Conservation (phyloP, 92 coral and sea anemone species). For the Chrysogorgia sp. region DNA sequence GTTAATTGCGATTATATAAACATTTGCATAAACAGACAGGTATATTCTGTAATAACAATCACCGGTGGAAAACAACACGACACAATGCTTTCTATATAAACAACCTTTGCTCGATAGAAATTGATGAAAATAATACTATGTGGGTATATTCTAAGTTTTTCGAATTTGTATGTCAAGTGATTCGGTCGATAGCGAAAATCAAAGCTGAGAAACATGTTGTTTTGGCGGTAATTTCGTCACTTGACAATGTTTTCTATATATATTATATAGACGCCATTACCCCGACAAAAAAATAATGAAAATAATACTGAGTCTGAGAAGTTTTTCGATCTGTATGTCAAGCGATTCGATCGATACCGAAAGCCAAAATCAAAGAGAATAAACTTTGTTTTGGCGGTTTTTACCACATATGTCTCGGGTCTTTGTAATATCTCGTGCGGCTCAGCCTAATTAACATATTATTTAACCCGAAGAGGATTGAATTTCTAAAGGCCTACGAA, state of each 20-base stretch:
- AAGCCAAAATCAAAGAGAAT: background rate
- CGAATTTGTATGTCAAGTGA: background rate
- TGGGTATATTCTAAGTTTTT: background rate
- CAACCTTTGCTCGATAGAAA: too few relatives aligned
- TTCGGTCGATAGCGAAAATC: too few relatives aligned
- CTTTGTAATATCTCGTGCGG: conserved; percentile 16
- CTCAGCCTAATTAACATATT: conserved; percentile 20
- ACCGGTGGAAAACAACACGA: background rate
- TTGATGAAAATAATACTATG: too few relatives aligned
- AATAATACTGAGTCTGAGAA: too few relatives aligned
- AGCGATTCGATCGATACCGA: background rate
- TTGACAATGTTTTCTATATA: too few relatives aligned
- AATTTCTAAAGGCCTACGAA: background rate
- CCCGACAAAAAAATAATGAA: too few relatives aligned
- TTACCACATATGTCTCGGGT: conserved; percentile 10
- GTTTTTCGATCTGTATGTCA: too few relatives aligned
- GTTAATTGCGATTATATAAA: background rate
- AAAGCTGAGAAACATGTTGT: too few relatives aligned
- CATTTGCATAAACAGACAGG: background rate
- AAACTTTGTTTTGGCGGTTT: conserved; percentile 1
- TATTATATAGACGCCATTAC: too few relatives aligned
- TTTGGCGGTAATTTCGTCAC: too few relatives aligned
- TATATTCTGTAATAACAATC: background rate
- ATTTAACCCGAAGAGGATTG: background rate
- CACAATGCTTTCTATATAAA: too few relatives aligned